A percentile compares a stretch with the other conserved stretches of the same genome.
phyloP scores from a whole-genome alignment of 2,797 vertebrate genomes.

The Eulemur rubriventer region DNA sequence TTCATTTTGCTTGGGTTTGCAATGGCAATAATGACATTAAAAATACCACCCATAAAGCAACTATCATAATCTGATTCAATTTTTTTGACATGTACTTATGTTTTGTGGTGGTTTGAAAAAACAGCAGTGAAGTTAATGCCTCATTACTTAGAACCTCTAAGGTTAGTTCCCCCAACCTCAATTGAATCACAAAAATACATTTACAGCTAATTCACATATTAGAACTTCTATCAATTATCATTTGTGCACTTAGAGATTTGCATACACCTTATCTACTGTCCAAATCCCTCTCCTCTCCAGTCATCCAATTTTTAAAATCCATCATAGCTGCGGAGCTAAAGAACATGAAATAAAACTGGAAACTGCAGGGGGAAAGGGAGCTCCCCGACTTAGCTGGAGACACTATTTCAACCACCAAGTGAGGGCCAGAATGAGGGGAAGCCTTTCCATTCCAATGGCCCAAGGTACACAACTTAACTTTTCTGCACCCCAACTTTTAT shows the following conservation, averaged over 20 bases:
- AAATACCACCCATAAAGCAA: slow-evolving; percentile 78
- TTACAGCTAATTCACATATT: slow-evolving; percentile 81
- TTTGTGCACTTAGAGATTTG: slow-evolving; percentile 67
- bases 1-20: slow-evolving; percentile 82
- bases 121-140: slow-evolving; percentile 79
- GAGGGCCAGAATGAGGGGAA: not conserved
- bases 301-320: not conserved
- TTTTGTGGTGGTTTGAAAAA: slow-evolving; percentile 81
- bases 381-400: not conserved
- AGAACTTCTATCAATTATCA: slow-evolving; percentile 77
- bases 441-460: not conserved
- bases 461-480: not conserved
- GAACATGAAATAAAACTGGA: not conserved
- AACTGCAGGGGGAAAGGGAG: not conserved
- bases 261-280: not conserved
- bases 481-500: not conserved
- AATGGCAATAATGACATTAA: slow-evolving; percentile 81
- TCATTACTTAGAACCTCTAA: slow-evolving; percentile 82
- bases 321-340: not conserved
- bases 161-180: slow-evolving; percentile 80
- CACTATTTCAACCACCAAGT: not conserved
- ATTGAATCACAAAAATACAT: slow-evolving; percentile 83
- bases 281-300: not conserved
- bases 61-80: slow-evolving; percentile 79
- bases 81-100: slow-evolving; percentile 80